Conservation (phyloP, 2,888 invertebrate species). For the Lepidocyrtinus sp. region DNA sequence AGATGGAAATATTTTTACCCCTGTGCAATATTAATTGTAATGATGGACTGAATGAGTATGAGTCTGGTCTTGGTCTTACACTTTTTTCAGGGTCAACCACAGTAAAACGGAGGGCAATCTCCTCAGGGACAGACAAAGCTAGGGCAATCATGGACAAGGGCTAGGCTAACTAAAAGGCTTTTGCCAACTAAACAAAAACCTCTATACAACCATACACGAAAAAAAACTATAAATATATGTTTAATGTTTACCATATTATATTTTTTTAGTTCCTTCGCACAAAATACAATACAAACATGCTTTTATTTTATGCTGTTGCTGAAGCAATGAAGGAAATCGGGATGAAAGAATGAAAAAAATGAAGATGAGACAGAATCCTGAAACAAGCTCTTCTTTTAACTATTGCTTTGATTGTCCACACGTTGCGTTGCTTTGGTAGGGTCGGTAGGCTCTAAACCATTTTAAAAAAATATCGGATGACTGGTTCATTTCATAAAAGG, state of each 20-base stretch:
- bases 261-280: neutral
- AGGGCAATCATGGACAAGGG: constrained; percentile 52
- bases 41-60: no score
- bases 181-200: constrained; percentile 28
- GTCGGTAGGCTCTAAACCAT: no score
- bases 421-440: no score
- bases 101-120: constrained; percentile 54
- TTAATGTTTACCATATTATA: neutral
- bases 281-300: neutral
- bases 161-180: constrained; percentile 45
- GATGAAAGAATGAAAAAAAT: neutral
- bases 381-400: neutral
- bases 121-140: constrained; percentile 59
- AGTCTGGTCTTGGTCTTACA: constrained; percentile 30
- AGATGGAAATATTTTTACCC: no score
- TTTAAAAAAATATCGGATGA: no score
- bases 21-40: no score
- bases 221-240: neutral
- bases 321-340: neutral
- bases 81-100: constrained; percentile 43
- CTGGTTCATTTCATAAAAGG: no score
- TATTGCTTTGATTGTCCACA: no score
- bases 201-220: constrained; percentile 6
- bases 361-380: neutral
- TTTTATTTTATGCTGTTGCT: neutral